phyloP scores from a whole-genome alignment of 2,113 vertebrate genomes.

The Dermatemys mawii region DNA sequence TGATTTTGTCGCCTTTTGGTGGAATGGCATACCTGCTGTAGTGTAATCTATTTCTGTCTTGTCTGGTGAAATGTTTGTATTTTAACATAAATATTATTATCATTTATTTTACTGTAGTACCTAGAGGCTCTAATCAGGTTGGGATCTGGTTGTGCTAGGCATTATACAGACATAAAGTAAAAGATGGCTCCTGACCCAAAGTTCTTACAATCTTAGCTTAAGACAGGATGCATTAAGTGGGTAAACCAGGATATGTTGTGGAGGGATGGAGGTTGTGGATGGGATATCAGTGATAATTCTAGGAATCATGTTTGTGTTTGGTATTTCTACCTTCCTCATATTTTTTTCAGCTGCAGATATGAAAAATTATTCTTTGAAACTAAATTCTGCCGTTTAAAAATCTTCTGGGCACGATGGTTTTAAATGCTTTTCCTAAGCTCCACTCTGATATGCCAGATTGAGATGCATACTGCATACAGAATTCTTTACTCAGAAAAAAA shows the following conservation, averaged over 20 bases:
- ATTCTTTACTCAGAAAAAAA: slow-evolving; percentile 31
- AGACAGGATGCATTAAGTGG: neutral
- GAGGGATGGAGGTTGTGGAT: neutral
- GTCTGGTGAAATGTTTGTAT: slow-evolving; percentile 1
- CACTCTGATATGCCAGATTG: slow-evolving; percentile 39
- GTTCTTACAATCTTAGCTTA: slow-evolving; percentile 3
- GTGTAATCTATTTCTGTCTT: slow-evolving; percentile 18
- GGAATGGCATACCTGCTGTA: neutral
- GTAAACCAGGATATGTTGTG: neutral
- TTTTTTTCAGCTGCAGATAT: neutral
- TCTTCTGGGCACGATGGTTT: slow-evolving; percentile 18
- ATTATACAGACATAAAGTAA: neutral
- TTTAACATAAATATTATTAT: neutral
- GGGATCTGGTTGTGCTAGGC: neutral
- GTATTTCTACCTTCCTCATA: neutral
- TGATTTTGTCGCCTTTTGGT: slow-evolving; percentile 4
- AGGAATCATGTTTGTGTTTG: neutral
- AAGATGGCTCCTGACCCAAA: neutral
- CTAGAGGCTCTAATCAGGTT: neutral
- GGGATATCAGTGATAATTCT: neutral
- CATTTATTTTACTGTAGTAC: neutral
- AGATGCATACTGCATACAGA: neutral
- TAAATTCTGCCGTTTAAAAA: slow-evolving; percentile 9
- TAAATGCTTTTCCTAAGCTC: slow-evolving; percentile 6
- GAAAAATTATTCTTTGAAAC: neutral